These are phyloP conservation scores for Hirtodrosophila histrioides DNA, from an alignment of 2,888 invertebrate genomes.

Conservation along the genomic window DNA sequence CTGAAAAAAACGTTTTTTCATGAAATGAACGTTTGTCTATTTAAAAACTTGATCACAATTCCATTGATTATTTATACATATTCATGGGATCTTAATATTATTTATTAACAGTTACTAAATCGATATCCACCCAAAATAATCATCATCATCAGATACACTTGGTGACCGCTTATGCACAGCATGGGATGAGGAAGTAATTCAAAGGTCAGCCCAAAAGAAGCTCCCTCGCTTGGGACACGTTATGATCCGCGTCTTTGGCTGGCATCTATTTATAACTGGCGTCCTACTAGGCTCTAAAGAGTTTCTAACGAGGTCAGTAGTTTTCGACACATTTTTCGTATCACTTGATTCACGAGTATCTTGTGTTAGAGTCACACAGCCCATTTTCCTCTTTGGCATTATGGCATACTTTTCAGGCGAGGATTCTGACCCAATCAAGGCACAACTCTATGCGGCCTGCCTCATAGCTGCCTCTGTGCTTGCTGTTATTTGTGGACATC, in stretches of 20 bases:
- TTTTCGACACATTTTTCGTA: neutral
- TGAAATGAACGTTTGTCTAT: too few relatives aligned
- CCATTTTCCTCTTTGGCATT: constrained; percentile 87
- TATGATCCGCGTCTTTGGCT: constrained; percentile 70
- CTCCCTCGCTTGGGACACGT: constrained; percentile 19
- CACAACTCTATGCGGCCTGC: constrained; percentile 90
- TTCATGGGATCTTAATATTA: too few relatives aligned
- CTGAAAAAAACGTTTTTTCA: too few relatives aligned
- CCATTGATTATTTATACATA: too few relatives aligned
- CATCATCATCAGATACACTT: constrained; percentile 27
- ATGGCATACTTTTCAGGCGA: constrained; percentile 86
- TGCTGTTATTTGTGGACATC: constrained; percentile 91
- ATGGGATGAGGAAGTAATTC: constrained; percentile 32
- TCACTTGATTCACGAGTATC: neutral
- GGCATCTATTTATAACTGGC: constrained; percentile 86
- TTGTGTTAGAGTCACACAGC: constrained; percentile 86
- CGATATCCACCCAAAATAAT: too few relatives aligned
- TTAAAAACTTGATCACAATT: too few relatives aligned
- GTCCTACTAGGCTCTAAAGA: constrained; percentile 86
- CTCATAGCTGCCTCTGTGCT: constrained; percentile 90
- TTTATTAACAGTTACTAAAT: too few relatives aligned
- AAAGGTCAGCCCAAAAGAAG: constrained; percentile 33
- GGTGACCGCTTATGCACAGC: constrained; percentile 35
- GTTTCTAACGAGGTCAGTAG: constrained; percentile 84
- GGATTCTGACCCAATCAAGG: constrained; percentile 84